These are phyloP conservation scores for Gavia stellata DNA, from an alignment of 2,113 vertebrate genomes.

Conservation along the genomic window DNA sequence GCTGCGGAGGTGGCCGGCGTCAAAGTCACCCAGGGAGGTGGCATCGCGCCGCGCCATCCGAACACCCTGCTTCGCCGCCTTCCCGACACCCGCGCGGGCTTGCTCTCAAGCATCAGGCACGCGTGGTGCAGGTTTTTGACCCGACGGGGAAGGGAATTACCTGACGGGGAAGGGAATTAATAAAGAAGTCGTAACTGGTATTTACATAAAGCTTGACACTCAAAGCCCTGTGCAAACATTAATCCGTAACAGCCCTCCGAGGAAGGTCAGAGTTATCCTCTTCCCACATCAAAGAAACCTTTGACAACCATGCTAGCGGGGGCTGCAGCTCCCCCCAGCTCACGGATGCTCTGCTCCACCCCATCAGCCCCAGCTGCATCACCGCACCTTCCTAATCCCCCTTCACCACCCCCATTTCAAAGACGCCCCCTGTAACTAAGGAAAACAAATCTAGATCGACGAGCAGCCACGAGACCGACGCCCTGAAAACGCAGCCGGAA, in stretches of 20 bases:
- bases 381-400: accelerated
- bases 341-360: not conserved
- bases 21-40: not conserved
- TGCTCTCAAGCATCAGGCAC: not conserved
- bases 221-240: constrained; percentile 34
- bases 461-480: accelerated
- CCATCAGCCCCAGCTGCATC: accelerated
- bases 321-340: not conserved
- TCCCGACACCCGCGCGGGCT: accelerated
- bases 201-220: constrained; percentile 13
- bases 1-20: not conserved
- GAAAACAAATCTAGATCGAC: not conserved
- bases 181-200: not conserved
- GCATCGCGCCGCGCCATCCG: accelerated
- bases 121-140: not conserved
- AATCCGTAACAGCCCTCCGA: not conserved
- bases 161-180: not conserved
- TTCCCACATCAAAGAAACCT: not conserved
- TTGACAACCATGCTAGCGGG: not conserved
- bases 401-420: accelerated
- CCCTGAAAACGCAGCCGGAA: not conserved
- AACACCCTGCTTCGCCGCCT: accelerated
- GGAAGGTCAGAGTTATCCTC: not conserved
- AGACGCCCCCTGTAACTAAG: accelerated
- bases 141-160: not conserved